Conservation (phyloP, 2,797 vertebrate genomes). For the Parauchenoglanis ngamensis region DNA sequence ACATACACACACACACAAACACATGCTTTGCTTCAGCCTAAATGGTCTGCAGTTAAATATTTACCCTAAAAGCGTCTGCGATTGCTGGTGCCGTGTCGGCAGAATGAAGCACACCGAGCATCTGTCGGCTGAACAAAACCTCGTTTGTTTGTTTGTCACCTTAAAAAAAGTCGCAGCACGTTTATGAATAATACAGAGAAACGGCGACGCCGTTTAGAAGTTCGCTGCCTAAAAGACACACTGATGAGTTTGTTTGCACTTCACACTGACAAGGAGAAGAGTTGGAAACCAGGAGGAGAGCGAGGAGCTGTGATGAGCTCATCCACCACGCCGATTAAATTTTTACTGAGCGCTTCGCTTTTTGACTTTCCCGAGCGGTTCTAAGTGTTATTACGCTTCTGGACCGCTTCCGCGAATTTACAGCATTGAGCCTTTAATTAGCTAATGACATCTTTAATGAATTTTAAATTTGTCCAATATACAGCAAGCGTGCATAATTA, state of each 20-base stretch:
- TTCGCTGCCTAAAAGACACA: slow-evolving; percentile 44
- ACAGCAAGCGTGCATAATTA: not conserved
- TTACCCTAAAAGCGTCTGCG: slow-evolving; percentile 53
- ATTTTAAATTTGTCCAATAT: not conserved
- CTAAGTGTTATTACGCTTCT: not conserved
- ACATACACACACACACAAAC: slow-evolving; percentile 25
- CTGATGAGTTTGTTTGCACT: slow-evolving; percentile 27
- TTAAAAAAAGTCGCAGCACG: slow-evolving; percentile 44
- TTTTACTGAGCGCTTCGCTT: not conserved
- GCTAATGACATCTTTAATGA: slow-evolving; percentile 41
- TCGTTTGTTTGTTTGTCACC: slow-evolving; percentile 52
- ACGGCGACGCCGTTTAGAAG: slow-evolving; percentile 40
- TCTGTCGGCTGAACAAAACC: slow-evolving; percentile 54
- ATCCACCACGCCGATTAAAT: not conserved
- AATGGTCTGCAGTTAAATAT: slow-evolving; percentile 59
- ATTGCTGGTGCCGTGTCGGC: slow-evolving; percentile 51
- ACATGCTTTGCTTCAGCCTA: slow-evolving; percentile 42
- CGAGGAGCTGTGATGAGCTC: not conserved
- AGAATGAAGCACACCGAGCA: slow-evolving; percentile 48
- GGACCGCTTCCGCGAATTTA: slow-evolving; percentile 20
- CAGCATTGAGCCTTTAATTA: slow-evolving; percentile 42
- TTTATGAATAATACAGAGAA: slow-evolving; percentile 54
- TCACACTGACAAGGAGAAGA: slow-evolving; percentile 34
- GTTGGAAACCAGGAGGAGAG: slow-evolving; percentile 8
- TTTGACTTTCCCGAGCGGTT: not conserved